phyloP scores from a whole-genome alignment of 2,797 vertebrate genomes.

The Octomys mimax region DNA sequence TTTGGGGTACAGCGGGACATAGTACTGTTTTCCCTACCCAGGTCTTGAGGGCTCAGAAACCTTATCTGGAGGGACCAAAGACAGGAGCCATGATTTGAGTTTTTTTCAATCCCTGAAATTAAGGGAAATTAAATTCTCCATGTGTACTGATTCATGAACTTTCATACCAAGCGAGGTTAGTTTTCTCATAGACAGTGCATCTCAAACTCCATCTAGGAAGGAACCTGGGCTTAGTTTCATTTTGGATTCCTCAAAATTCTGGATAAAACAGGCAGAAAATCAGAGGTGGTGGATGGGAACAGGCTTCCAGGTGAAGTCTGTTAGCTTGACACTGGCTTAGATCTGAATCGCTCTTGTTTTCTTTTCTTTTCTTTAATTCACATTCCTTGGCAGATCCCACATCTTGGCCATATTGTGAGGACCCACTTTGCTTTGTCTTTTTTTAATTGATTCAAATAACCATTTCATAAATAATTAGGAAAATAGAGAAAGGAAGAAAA shows the following conservation, averaged over 20 bases:
- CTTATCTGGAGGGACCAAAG: not conserved
- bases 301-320: not conserved
- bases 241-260: constrained; percentile 23
- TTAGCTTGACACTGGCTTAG: not conserved
- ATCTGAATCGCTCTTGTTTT: not conserved
- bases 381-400: not conserved
- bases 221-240: constrained; percentile 6
- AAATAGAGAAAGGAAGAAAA: constrained; percentile 60
- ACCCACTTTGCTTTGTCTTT: constrained; percentile 51
- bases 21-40: not conserved
- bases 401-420: not conserved
- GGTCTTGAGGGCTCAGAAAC: not conserved
- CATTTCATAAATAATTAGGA: constrained; percentile 32
- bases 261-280: not conserved
- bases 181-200: not conserved
- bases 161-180: not conserved
- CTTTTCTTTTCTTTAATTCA: not conserved
- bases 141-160: not conserved
- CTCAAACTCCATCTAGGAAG: not conserved
- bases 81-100: not conserved
- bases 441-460: constrained; percentile 30
- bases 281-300: not conserved
- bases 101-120: not conserved
- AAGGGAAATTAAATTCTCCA: constrained; percentile 16
- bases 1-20: not conserved